Evolutionary conservation across 2,113 vertebrate genomes (phyloP).

Genomic region (Clarias macrocephalus): DNA sequence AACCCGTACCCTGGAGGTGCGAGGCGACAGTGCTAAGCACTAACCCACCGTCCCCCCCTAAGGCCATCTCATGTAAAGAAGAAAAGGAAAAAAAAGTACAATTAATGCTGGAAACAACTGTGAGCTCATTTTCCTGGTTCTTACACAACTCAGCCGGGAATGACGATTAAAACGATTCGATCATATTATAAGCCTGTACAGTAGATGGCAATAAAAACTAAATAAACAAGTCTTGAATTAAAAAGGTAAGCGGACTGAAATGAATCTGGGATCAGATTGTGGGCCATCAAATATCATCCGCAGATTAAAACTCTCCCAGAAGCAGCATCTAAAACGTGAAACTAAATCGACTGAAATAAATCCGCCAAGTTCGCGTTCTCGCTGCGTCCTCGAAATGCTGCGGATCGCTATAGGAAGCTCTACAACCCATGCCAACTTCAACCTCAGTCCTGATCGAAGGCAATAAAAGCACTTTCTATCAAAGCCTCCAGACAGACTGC

Average conservation of each 20-base stretch:
- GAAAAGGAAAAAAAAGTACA: background rate
- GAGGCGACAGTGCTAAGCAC: too few relatives aligned
- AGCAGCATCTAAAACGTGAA: background rate
- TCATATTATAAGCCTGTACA: background rate
- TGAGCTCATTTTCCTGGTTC: background rate
- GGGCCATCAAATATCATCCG: background rate
- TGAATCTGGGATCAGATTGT: constrained; percentile 18
- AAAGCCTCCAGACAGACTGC: constrained; percentile 1
- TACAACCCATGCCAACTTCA: background rate
- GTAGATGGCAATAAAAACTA: constrained; percentile 5
- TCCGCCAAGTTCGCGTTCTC: background rate
- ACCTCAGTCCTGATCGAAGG: background rate
- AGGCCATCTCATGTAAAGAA: background rate
- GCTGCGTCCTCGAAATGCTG: constrained; percentile 1
- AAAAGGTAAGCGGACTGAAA: constrained; percentile 9
- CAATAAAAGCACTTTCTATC: constrained; percentile 17
- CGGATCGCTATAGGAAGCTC: background rate
- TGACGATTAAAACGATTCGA: background rate
- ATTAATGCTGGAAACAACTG: background rate
- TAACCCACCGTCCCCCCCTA: too few relatives aligned
- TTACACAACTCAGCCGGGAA: background rate
- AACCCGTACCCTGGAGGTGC: too few relatives aligned
- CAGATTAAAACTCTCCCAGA: constrained; percentile 17
- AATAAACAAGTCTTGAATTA: background rate
- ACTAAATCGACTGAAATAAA: background rate